phyloP scores from a whole-genome alignment of 2,888 invertebrate species.

The Tinea semifulvella region DNA sequence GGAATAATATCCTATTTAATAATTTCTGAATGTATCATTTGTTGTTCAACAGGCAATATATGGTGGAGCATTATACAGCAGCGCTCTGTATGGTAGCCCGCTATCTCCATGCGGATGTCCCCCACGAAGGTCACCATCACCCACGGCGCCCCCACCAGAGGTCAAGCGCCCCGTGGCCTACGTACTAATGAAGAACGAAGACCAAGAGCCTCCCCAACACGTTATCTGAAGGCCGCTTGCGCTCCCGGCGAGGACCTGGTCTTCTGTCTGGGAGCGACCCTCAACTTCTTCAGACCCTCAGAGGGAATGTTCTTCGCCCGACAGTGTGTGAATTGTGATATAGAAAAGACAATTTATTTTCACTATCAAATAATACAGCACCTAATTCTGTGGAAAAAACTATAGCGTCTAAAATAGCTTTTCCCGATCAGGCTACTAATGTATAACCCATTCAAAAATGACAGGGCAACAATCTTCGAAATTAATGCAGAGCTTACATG shows the following conservation, averaged over 20 bases:
- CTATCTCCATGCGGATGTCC: conserved; percentile 57
- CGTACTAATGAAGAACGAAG: conserved; percentile 71
- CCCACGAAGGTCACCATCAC: conserved; percentile 50
- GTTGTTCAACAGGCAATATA: conserved; percentile 43
- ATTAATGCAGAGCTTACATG: too few relatives aligned
- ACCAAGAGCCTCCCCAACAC: conserved; percentile 67
- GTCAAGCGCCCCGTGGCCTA: conserved; percentile 68
- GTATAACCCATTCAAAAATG: too few relatives aligned
- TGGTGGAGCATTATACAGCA: conserved; percentile 57
- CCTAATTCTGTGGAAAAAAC: too few relatives aligned
- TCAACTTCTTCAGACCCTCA: conserved; percentile 46
- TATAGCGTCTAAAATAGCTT: too few relatives aligned
- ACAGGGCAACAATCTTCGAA: too few relatives aligned
- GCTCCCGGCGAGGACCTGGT: conserved; percentile 73
- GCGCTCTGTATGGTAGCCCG: conserved; percentile 52
- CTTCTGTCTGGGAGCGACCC: conserved; percentile 61
- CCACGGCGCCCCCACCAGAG: conserved; percentile 34
- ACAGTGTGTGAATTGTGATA: conserved; percentile 43
- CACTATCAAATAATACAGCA: too few relatives aligned
- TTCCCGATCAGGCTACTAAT: too few relatives aligned
- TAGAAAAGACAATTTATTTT: too few relatives aligned
- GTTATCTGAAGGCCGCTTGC: conserved; percentile 88
- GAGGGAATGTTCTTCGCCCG: conserved; percentile 48
- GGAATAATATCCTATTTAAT: too few relatives aligned
- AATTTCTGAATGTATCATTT: neutral